Conservation (phyloP, 2,113 vertebrate genomes). For the Camelus dromedarius region DNA sequence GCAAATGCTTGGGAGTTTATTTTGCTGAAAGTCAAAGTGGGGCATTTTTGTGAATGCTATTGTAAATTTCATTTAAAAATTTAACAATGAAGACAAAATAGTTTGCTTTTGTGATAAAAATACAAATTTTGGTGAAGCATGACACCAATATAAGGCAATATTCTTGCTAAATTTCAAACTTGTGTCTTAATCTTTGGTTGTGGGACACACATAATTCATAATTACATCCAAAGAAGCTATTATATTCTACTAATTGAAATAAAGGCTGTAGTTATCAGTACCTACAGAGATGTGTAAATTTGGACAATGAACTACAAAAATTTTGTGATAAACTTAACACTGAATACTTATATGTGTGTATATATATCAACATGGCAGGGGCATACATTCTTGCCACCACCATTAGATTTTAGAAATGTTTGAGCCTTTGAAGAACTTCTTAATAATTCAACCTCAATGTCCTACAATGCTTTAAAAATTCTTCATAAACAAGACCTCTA, state of each 20-base stretch:
- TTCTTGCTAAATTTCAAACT: slow-evolving; percentile 23
- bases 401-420: not conserved
- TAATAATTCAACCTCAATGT: not conserved
- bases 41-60: not conserved
- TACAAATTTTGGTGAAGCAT: slow-evolving; percentile 7
- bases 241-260: not conserved
- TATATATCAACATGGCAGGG: not conserved
- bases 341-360: not conserved
- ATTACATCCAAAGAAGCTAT: not conserved
- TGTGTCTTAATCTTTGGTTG: not conserved
- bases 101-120: not conserved
- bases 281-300: not conserved
- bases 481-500: not conserved
- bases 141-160: not conserved
- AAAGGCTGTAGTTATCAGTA: not conserved
- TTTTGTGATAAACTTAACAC: not conserved
- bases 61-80: slow-evolving; percentile 7
- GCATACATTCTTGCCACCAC: not conserved
- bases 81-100: slow-evolving; percentile 20
- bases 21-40: not conserved
- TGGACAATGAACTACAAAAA: not conserved
- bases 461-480: not conserved
- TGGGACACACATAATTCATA: not conserved
- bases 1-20: not conserved
- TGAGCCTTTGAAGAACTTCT: not conserved